Base-by-base conservation (phyloP, 2,113 vertebrate genomes). In the Setophaga coronata region DNA sequence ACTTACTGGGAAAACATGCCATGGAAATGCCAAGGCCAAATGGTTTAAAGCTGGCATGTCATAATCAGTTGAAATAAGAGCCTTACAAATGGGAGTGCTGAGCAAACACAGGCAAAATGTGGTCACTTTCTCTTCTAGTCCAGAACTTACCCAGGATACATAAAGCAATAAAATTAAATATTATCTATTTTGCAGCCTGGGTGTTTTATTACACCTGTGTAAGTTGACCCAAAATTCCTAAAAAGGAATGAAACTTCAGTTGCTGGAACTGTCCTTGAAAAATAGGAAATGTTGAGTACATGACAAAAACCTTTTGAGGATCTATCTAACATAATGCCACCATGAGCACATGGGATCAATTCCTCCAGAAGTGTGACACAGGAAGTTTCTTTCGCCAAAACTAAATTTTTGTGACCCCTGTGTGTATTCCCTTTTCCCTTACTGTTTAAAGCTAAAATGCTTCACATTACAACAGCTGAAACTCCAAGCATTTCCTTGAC, bases 201-300 rank as follows among this genome's bases (percentile, higher is more conserved):
- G 11, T 36, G 3, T n/a, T 78, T 74, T 38, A 56, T 28, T 43
- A 31, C 10, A 66, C 2, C 8, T 15, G 11, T n/a, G 5, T 11
- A 67, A 69, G 20, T 38, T 2, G 12, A 58, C 12, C 2, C 15
- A 38, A 84, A 58, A 53, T 34, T 66, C 54, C 56, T 58, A 54
- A 58, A 81, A 77, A 18, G 5, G 57, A 73, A 14, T 0, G 0
- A 18, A 7, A 4, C 19, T 66, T 58, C 38, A 26, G 10, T 78
- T 70, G 43, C 42, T 65, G 33, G 8, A 76, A 64, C 9, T 14
- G 8, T 2, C 53, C n/a, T 48, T 73, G 12, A 45, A 61, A 85
- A 82, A 21, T 1, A 65, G 19, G n/a, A 58, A 73, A 82, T 0
- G 0, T 9, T 4, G 29, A 2, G 4, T 24, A 51, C 8, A 3